Base-by-base conservation (phyloP, 1,140 invertebrate genomes). In the Magallana gigas region DNA sequence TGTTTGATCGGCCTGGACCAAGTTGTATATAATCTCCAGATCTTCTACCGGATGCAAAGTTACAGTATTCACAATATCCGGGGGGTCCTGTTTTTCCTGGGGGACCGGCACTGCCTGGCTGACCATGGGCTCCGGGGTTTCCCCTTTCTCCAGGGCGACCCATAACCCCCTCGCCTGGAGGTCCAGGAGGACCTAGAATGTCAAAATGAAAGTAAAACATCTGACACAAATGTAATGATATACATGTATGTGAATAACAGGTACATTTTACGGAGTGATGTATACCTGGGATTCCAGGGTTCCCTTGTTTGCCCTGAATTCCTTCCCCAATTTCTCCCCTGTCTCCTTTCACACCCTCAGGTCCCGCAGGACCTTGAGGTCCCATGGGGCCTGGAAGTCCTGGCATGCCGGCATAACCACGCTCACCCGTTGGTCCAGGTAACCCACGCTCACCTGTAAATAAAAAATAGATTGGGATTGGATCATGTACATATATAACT, bases 1-100 rank as follows among this genome's bases (percentile, higher is more conserved):
- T 90, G 84, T 89, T 91, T 83, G 85, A 84, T 57, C 88, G 89
- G n/a, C 82, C 58, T 57, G 83, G 85, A 23, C 88, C 88, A 36
- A 89, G 57, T 64, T 89, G 90, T 85, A 87, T 90, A 76, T 90
- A 92, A 80, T 92, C 90, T 86, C 80, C 90, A 85, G 86, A 87
- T 11, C 58, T 48, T 8, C 16, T 81, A 57, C 91, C 91, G 68
- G 92, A 71, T 8, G 87, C 87, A 89, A 90, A 91, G 76, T 91
- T 92, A 87, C 91, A 91, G 85, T 90, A 91, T 89, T 92, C 91
- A 90, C 91, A 93, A 82, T 92, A 92, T 83, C 93, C 93, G 4
- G 93, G 91, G 29, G 92, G 91, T 29, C 94, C 94, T 0, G 91
- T 88, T 68, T 91, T 90, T 29, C 94, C 93, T 48, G 90, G 85